Percentiles rank a stretch among this genome's conserved stretches.
Conservation (phyloP, 1,140 invertebrate genomes). For the Lycorma delicatula region DNA sequence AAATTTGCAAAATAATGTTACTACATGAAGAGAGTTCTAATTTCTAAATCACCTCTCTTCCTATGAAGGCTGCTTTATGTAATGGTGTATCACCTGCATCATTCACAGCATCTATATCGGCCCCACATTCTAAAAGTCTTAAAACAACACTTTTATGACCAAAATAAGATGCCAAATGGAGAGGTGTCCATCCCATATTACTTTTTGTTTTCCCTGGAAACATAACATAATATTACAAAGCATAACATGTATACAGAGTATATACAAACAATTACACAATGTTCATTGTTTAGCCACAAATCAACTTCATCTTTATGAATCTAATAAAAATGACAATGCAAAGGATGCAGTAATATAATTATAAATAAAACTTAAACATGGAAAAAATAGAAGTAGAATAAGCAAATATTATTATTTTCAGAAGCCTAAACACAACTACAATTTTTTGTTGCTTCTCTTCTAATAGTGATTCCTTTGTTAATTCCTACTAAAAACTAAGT, state of each 20-base stretch:
- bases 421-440: too few relatives aligned
- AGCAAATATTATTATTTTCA: neutral
- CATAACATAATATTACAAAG: constrained; percentile 3
- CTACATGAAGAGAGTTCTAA: too few relatives aligned
- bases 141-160: constrained; percentile 45
- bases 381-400: neutral
- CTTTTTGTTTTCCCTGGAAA: constrained; percentile 38
- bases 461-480: too few relatives aligned
- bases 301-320: too few relatives aligned
- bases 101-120: constrained; percentile 54
- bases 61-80: constrained; percentile 48
- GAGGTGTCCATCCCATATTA: constrained; percentile 51
- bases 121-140: constrained; percentile 45
- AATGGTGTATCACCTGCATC: constrained; percentile 51
- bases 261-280: neutral
- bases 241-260: neutral
- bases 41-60: constrained; percentile 48
- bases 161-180: constrained; percentile 56
- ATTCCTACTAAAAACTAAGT: too few relatives aligned
- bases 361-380: neutral
- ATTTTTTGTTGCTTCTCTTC: too few relatives aligned
- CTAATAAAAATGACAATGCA: neutral
- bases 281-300: neutral
- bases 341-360: neutral
- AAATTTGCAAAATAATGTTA: too few relatives aligned